A percentile compares a stretch with the other conserved stretches of the same genome.
Evolutionary conservation across 2,113 vertebrate genomes (phyloP).

Genomic region (Seriola quinqueradiata): DNA sequence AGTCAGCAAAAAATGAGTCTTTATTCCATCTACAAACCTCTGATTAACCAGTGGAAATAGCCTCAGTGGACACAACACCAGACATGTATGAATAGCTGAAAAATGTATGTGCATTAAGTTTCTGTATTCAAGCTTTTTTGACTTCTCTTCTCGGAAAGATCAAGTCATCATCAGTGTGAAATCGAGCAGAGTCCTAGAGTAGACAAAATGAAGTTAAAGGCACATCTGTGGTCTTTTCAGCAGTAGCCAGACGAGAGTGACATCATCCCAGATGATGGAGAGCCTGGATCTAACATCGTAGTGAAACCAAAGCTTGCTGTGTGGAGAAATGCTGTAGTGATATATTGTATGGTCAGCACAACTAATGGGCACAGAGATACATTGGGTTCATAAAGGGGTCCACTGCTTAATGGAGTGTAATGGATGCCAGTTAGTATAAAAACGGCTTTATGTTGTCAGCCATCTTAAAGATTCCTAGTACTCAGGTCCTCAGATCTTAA

Average conservation of each 20-base stretch:
- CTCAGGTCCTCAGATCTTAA: slow-evolving; percentile 29
- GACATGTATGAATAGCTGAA: background rate
- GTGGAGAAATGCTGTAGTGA: slow-evolving; percentile 39
- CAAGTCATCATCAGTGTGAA: background rate
- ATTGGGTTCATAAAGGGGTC: slow-evolving; percentile 49
- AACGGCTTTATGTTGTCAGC: slow-evolving; percentile 50
- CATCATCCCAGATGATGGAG: slow-evolving; percentile 41
- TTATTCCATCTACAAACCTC: background rate
- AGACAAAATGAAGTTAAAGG: background rate
- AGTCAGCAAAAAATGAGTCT: background rate
- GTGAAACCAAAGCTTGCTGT: slow-evolving; percentile 56
- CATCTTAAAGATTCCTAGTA: slow-evolving; percentile 41
- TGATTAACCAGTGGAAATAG: background rate
- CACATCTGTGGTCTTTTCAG: slow-evolving; percentile 16
- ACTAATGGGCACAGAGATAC: slow-evolving; percentile 63
- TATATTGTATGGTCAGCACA: slow-evolving; percentile 69
- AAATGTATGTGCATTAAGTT: background rate
- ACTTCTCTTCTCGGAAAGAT: background rate
- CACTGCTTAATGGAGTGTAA: slow-evolving; percentile 74
- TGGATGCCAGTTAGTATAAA: slow-evolving; percentile 61
- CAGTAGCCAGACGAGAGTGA: slow-evolving; percentile 16
- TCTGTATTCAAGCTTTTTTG: background rate
- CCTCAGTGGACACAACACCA: background rate
- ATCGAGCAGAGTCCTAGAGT: background rate
- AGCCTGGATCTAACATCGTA: slow-evolving; percentile 5